A percentile compares a stretch with the other conserved stretches of the same genome.
These are phyloP conservation scores for Chionomys nivalis DNA, from an alignment of 2,113 vertebrate genomes.

Conservation along the genomic window DNA sequence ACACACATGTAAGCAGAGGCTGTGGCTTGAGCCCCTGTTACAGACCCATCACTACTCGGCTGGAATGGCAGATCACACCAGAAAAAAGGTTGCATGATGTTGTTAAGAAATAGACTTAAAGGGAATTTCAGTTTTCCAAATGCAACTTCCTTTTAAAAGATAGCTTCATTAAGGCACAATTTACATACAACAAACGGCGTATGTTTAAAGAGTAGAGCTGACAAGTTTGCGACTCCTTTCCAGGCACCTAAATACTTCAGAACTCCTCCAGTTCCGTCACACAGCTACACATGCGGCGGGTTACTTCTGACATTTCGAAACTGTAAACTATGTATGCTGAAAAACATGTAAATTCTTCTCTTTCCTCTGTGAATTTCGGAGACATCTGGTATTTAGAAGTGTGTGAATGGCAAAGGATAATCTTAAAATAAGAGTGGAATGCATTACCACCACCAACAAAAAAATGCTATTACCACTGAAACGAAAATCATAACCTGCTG, in stretches of 20 bases:
- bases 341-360: background rate
- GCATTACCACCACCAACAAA: background rate
- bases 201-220: background rate
- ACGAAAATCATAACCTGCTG: conserved; percentile 3
- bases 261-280: background rate
- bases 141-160: background rate
- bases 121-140: background rate
- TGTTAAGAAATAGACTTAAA: background rate
- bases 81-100: background rate
- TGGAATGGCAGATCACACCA: background rate
- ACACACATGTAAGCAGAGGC: background rate
- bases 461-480: background rate
- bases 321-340: background rate
- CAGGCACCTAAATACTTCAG: background rate
- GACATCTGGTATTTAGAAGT: background rate
- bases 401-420: background rate
- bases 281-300: background rate
- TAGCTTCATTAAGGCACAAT: background rate
- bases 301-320: conserved; percentile 9
- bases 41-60: background rate
- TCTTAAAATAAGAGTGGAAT: conserved; percentile 19
- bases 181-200: background rate
- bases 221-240: background rate
- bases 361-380: background rate
- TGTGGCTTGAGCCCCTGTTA: background rate